Conservation (phyloP, 2,113 vertebrate species). For the Dicrurus megarhynchus region DNA sequence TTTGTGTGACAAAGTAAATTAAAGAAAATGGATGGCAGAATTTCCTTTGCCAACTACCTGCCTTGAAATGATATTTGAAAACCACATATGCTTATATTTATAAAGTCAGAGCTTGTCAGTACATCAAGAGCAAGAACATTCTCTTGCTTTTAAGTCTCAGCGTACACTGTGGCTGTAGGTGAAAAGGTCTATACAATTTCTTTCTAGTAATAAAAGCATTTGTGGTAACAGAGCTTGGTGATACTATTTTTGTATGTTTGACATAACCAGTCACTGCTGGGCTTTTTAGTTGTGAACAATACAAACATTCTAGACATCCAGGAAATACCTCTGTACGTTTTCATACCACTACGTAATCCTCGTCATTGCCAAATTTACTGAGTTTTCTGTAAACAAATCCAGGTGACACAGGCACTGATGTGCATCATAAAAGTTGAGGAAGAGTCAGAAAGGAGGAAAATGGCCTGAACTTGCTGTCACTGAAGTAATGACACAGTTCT, state of each 20-base stretch:
- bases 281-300: background rate
- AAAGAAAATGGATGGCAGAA: background rate
- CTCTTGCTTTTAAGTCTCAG: background rate
- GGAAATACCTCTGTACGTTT: constrained; percentile 37
- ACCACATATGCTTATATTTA: background rate
- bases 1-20: background rate
- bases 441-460: background rate
- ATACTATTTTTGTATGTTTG: background rate
- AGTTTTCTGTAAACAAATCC: background rate
- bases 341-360: background rate
- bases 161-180: background rate
- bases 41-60: background rate
- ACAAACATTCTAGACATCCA: background rate
- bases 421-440: background rate
- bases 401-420: background rate
- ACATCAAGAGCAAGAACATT: background rate
- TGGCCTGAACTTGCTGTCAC: background rate
- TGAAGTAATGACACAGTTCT: background rate
- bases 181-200: background rate
- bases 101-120: background rate
- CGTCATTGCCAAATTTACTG: background rate
- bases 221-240: background rate
- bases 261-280: background rate
- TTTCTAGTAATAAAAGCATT: background rate
- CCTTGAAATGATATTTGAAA: background rate